These are phyloP conservation scores for Chorisops tibialis DNA, from an alignment of 2,888 invertebrate genomes.

Conservation along the genomic window DNA sequence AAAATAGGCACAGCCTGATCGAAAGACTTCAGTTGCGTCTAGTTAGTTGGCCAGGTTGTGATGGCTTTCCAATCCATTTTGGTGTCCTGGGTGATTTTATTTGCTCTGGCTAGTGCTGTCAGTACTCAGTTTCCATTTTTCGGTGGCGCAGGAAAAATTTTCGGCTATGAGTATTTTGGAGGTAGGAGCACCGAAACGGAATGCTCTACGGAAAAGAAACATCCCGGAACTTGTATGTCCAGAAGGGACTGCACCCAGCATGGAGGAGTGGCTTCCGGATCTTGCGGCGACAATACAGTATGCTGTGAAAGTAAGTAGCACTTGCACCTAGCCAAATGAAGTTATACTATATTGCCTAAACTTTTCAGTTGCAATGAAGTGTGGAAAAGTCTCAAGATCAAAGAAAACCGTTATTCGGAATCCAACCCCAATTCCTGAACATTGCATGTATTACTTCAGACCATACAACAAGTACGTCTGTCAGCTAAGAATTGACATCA, in stretches of 20 bases:
- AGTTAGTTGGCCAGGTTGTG: no score
- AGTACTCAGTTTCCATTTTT: no score
- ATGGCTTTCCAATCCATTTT: no score
- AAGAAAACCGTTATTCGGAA: conserved; percentile 47
- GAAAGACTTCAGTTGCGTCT: no score
- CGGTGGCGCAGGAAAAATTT: no score
- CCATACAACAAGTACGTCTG: conserved; percentile 45
- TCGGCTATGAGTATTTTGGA: no score
- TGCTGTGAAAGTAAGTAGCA: conserved; percentile 3
- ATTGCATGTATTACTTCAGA: conserved; percentile 44
- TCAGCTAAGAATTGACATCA: conserved; percentile 47
- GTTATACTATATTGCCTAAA: no score
- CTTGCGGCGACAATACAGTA: background rate
- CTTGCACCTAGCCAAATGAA: background rate
- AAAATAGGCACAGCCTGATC: no score
- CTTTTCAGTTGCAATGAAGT: conserved; percentile 44
- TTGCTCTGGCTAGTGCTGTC: no score
- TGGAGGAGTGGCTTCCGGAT: background rate
- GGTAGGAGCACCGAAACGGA: background rate
- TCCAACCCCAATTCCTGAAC: conserved; percentile 36
- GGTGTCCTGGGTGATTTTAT: no score
- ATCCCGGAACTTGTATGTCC: background rate
- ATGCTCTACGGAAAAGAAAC: background rate
- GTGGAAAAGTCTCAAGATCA: conserved; percentile 42
- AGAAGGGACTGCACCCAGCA: background rate